Evolutionary conservation across 2,113 vertebrate species (phyloP), one percentile per base, ranked within the genome.

Genomic region (Chinchilla lanigera): DNA sequence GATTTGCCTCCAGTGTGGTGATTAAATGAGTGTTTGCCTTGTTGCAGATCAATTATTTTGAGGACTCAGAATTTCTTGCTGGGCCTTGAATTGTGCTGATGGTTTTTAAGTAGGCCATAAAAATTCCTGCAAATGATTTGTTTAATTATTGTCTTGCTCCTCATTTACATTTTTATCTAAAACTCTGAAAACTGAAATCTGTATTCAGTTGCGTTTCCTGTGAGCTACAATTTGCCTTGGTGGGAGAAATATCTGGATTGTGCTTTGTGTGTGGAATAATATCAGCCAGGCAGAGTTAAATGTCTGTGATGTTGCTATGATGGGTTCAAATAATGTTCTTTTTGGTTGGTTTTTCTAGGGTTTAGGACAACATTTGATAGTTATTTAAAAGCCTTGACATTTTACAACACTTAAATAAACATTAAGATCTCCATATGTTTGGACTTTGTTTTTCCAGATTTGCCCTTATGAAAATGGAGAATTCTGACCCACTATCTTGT

Each of bases 111-210:
- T 93, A 98, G 98, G 97, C 96, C 95, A 97, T 98, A 97, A 97
- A 98, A 97, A 98, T 98, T 97, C 98, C 98, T 98, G 90, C 0
- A 60, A 97, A 97, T 97, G 97, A 97, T 97, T 98, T 98, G 98
- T 96, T 97, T 97, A 98, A 98, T 98, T 98, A 98, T 97, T 97
- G 93, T 97, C 96, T 97, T 91, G 95, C 41, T 97, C 93, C 97
- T 98, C 95, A 97, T 98, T 98, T 97, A 89, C 96, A 98, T 97
- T 98, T 97, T 97, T 96, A 97, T 98, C 98, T 98, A 95, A 97
- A 97, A 96, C 94, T 97, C 97, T 95, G 93, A 97, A 93, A 97
- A 96, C 90, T 80, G 94, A 98, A 98, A 97, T 98, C 96, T 97
- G 97, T 96, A 97, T 98, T 97, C 97, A 95, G 35, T 97, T 96